Conservation (phyloP, 2,113 vertebrate genomes). For the Nanorana parkeri region DNA sequence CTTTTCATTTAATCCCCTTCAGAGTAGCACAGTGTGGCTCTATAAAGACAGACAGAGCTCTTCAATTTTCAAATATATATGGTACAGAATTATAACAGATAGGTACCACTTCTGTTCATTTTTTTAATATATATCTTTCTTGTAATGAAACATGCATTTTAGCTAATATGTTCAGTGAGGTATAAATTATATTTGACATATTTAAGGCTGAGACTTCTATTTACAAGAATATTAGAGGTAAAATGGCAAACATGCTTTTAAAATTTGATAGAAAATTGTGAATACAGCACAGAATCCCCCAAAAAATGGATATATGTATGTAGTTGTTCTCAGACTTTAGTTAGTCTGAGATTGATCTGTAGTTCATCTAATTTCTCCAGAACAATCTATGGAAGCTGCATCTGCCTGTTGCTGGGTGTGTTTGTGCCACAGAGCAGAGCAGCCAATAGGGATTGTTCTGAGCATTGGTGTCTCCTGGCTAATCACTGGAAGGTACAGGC, state of each 20-base stretch:
- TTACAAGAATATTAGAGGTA: background rate
- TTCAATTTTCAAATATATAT: background rate
- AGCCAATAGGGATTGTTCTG: too few species aligned
- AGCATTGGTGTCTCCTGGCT: too few species aligned
- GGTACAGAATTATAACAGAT: background rate
- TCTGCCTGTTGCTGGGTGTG: too few species aligned
- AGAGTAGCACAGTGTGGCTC: conserved; percentile 14
- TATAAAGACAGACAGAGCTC: background rate
- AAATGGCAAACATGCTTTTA: background rate
- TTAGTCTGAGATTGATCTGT: too few species aligned
- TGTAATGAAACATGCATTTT: background rate
- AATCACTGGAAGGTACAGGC: too few species aligned
- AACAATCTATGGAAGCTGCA: too few species aligned
- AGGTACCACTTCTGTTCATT: background rate
- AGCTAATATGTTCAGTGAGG: background rate
- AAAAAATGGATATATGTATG: too few species aligned
- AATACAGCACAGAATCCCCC: too few species aligned
- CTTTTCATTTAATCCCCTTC: conserved; percentile 28
- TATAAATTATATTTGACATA: background rate
- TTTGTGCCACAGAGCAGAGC: too few species aligned
- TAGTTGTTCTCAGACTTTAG: too few species aligned
- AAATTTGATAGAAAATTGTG: too few species aligned
- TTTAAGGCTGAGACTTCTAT: background rate
- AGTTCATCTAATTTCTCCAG: too few species aligned
- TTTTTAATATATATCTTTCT: background rate